phyloP scores from a whole-genome alignment of 1,140 invertebrate species.

The Cyclina sinensis region DNA sequence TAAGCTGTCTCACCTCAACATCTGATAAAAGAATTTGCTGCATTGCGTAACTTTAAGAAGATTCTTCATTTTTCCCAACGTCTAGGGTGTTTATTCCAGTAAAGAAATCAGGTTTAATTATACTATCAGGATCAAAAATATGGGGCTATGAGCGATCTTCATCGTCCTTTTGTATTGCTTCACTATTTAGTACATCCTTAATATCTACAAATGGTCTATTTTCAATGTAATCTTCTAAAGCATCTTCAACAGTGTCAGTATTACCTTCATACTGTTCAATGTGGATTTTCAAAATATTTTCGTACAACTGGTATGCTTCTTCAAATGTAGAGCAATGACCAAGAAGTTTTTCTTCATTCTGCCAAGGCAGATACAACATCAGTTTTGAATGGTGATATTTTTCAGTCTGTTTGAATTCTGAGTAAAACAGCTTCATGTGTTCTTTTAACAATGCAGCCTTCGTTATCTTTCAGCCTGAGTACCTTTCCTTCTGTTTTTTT shows the following conservation, averaged over 20 bases:
- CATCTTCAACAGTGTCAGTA: neutral
- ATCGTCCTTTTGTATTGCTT: conserved; percentile 4
- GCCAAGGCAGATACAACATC: conserved; percentile 42
- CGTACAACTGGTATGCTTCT: no score
- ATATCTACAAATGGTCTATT: neutral
- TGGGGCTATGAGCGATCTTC: neutral
- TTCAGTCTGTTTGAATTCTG: conserved; percentile 18
- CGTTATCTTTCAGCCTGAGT: neutral
- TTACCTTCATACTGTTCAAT: neutral
- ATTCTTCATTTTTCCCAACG: neutral
- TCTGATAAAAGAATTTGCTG: conserved; percentile 16
- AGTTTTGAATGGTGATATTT: conserved; percentile 35
- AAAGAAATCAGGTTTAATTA: conserved; percentile 23
- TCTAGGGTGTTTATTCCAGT: neutral
- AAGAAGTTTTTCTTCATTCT: neutral
- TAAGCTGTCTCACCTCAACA: conserved; percentile 3
- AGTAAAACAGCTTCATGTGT: neutral
- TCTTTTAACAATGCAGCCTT: conserved; percentile 26
- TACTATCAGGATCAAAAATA: neutral
- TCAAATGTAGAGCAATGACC: neutral
- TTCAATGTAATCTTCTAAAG: conserved; percentile 1
- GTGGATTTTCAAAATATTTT: neutral
- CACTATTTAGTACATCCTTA: neutral
- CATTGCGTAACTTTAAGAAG: neutral
- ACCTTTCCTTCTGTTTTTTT: conserved; percentile 3